Evolutionary conservation across 2,113 vertebrate genomes (phyloP), one percentile per base, ranked within the genome.

Genomic region (Heterochromis multidens): DNA sequence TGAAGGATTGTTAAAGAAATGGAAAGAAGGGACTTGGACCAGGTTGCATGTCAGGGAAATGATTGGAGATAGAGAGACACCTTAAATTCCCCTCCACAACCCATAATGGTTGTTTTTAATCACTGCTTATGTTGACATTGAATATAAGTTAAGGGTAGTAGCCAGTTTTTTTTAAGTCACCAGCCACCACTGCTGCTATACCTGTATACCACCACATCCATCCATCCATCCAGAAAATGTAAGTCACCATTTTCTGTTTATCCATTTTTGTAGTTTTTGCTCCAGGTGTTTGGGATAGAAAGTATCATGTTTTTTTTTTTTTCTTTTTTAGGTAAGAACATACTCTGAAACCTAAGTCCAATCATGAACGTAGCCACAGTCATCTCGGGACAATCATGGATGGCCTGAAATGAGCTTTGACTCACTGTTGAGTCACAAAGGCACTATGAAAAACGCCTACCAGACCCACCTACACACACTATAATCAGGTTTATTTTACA

Each of bases 341-440:
- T 5, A 12, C 59, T 80, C 56, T 10, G n/a, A 37, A 87, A 62
- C 27, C 79, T 86, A 74, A 82, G 13, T 81, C 67, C 40, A 79
- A 59, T 83, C 35, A 72, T 72, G 59, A 85, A 82, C 21, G 31
- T 76, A 58, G 19, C 33, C 46, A 11, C 1, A 80, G 76, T 89
- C 46, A 82, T 79, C 76, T 79, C n/a, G 56, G 62, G 65, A 81
- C 62, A 56, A 72, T 76, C 61, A 6, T 54, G 77, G 33, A 49
- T 56, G 57, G 81, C 56, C 84, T 16, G n/a, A 59, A 83, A 90
- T 84, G 59, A 86, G 65, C 77, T 77, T 80, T 81, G 67, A 90
- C 65, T 91, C 76, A 65, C 56, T 35, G 80, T n/a, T 88, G 89
- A 91, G 89, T 93, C 87, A 91, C 78, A 83, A 37, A 88, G 74